Conservation (phyloP, 2,888 invertebrate species). For the Drosophila nigritarsus region DNA sequence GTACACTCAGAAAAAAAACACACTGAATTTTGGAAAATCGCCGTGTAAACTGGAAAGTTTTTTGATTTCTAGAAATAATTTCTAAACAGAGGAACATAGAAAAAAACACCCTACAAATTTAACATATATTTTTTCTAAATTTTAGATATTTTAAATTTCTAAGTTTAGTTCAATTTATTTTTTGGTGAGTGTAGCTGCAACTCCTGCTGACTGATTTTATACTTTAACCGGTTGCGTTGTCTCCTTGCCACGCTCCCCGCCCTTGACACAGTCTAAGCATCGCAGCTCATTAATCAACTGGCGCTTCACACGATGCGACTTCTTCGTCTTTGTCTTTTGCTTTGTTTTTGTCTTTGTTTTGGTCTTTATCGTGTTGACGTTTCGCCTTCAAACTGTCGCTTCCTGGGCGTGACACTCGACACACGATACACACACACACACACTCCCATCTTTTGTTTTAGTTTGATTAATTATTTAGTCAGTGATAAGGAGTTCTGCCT, state of each 20-base stretch:
- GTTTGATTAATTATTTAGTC: slow-evolving; percentile 76
- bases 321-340: slow-evolving; percentile 5
- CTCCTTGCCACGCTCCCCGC: not conserved
- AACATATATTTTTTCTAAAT: not conserved
- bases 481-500: slow-evolving; percentile 47
- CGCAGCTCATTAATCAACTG: slow-evolving; percentile 75
- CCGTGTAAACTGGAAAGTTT: not conserved
- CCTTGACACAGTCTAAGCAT: slow-evolving; percentile 32
- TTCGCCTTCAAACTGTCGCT: slow-evolving; percentile 68
- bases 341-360: not conserved
- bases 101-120: not conserved
- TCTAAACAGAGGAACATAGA: not conserved
- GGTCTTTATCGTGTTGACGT: slow-evolving; percentile 64
- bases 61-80: not conserved
- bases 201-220: slow-evolving; percentile 61
- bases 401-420: slow-evolving; percentile 61
- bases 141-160: not conserved
- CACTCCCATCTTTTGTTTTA: slow-evolving; percentile 58
- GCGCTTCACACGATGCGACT: slow-evolving; percentile 47
- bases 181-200: slow-evolving; percentile 17
- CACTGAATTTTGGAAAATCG: not conserved
- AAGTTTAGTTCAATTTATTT: not conserved
- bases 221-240: slow-evolving; percentile 47
- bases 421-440: slow-evolving; percentile 11
- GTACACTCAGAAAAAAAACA: not conserved